phyloP scores from a whole-genome alignment of 2,888 invertebrate genomes.

The Pristionchus arcanus region DNA sequence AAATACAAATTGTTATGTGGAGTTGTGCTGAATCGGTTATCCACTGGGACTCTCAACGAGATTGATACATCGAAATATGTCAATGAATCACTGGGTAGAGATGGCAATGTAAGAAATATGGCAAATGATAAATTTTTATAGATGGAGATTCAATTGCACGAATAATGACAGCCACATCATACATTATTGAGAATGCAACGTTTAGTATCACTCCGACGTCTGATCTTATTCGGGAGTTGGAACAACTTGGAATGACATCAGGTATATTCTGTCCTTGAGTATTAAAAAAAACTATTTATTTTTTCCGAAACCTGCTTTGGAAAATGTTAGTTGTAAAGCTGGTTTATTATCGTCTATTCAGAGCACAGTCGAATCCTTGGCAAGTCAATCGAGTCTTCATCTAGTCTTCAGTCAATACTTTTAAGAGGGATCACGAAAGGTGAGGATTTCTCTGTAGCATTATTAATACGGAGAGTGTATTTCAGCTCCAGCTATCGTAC shows the following conservation, averaged over 20 bases:
- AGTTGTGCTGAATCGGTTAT: neutral
- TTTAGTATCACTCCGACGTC: neutral
- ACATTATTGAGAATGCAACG: slow-evolving; percentile 8
- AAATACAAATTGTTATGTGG: slow-evolving; percentile 40
- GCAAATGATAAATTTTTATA: neutral
- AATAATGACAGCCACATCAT: slow-evolving; percentile 10
- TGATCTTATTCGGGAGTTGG: neutral
- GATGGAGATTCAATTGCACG: neutral
- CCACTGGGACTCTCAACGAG: neutral
- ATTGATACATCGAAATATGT: slow-evolving; percentile 23
- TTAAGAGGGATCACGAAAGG: neutral
- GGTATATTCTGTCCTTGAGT: neutral
- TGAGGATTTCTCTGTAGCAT: neutral
- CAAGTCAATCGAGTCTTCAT: neutral
- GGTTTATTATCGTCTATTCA: neutral
- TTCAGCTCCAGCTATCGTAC: neutral
- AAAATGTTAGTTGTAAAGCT: neutral
- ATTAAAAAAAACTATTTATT: neutral
- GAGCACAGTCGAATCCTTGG: slow-evolving; percentile 11
- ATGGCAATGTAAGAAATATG: neutral
- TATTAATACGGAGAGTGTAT: neutral
- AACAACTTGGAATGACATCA: slow-evolving; percentile 37
- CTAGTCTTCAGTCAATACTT: neutral
- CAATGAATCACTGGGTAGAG: slow-evolving; percentile 11
- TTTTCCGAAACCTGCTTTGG: neutral